phyloP scores from a whole-genome alignment of 2,797 vertebrate species.

The Chrysocyon brachyurus region DNA sequence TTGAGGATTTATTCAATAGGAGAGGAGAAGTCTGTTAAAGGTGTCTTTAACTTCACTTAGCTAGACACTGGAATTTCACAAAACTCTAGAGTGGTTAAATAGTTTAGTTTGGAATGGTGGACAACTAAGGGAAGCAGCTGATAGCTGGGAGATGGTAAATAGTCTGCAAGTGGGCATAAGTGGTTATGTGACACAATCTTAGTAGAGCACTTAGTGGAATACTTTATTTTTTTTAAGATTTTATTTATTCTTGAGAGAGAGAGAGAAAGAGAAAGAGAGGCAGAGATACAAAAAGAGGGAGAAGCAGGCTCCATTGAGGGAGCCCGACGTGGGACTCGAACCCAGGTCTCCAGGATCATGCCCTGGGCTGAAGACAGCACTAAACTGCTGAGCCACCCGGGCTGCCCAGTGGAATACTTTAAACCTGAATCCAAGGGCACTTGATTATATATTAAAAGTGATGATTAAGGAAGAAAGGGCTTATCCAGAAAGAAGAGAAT shows the following conservation, averaged over 20 bases:
- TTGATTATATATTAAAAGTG: neutral
- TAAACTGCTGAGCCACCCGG: too few species aligned
- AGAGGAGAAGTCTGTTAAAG: slow-evolving; percentile 20
- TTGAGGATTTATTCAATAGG: neutral
- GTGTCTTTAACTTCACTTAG: neutral
- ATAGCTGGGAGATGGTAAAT: neutral
- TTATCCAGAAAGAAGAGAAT: neutral
- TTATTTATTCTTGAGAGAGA: too few species aligned
- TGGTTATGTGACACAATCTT: neutral
- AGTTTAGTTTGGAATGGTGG: neutral
- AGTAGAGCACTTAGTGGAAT: neutral
- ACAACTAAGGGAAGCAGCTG: neutral
- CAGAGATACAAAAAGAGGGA: too few species aligned
- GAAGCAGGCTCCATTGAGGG: too few species aligned
- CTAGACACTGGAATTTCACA: neutral
- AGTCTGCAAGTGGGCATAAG: neutral
- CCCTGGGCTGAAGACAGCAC: too few species aligned
- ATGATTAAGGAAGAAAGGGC: neutral
- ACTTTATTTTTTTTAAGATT: neutral
- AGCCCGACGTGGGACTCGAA: too few species aligned
- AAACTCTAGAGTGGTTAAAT: neutral
- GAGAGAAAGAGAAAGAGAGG: too few species aligned
- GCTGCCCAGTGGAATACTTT: neutral
- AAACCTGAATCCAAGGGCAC: neutral
- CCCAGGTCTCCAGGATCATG: too few species aligned